These are phyloP conservation scores for Ctenodactylus gundi DNA, from an alignment of 2,113 vertebrate species.

Conservation along the genomic window DNA sequence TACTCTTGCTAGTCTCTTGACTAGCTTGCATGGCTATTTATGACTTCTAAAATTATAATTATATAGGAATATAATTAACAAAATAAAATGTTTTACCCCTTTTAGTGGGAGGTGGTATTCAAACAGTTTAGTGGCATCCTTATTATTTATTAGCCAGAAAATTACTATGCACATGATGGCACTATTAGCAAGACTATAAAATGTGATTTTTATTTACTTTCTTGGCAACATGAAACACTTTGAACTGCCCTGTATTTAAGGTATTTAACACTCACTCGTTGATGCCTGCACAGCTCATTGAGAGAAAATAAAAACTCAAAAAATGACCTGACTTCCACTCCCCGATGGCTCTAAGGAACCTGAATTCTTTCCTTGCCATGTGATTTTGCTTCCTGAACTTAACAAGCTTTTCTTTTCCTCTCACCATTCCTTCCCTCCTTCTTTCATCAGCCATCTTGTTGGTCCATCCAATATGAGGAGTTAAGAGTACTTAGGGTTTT, in stretches of 20 bases:
- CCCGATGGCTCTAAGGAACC: background rate
- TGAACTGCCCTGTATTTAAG: background rate
- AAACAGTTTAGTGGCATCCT: background rate
- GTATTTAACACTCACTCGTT: background rate
- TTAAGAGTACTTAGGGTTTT: background rate
- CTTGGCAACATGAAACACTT: background rate
- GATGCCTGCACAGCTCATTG: too few species aligned
- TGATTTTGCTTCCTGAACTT: background rate
- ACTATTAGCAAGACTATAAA: conserved; percentile 85
- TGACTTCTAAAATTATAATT: background rate
- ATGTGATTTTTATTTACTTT: conserved; percentile 82
- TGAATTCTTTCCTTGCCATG: fast-evolving
- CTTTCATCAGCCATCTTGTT: background rate
- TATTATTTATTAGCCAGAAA: background rate
- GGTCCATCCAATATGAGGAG: fast-evolving
- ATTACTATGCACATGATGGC: background rate
- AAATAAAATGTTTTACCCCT: background rate
- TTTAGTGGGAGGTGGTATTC: background rate
- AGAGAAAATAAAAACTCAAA: too few species aligned
- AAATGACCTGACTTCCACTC: too few species aligned
- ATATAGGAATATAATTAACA: background rate
- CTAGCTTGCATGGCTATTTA: background rate
- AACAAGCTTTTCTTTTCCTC: too few species aligned
- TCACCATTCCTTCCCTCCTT: background rate
- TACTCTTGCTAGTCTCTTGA: too few species aligned